Evolutionary conservation across 2,113 vertebrate genomes (phyloP).

Genomic region (Lanius ludovicianus): DNA sequence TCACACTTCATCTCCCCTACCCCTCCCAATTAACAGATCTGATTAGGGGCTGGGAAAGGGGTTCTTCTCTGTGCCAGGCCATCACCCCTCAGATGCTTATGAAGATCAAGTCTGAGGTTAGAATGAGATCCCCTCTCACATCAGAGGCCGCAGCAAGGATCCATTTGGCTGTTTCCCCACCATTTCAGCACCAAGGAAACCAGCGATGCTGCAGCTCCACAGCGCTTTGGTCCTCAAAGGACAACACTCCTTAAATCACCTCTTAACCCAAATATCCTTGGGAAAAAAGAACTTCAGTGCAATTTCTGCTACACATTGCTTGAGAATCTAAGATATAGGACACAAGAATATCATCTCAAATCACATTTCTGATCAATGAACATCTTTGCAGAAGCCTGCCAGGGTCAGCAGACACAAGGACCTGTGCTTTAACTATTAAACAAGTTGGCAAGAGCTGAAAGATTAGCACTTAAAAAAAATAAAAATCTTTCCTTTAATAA

Average conservation of each 20-base stretch:
- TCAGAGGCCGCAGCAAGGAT: neutral
- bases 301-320: neutral
- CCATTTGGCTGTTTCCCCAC: neutral
- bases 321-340: neutral
- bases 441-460: neutral
- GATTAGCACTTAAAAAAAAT: neutral
- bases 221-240: neutral
- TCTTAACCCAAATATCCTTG: neutral
- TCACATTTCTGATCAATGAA: constrained; percentile 12
- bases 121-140: neutral
- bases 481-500: neutral
- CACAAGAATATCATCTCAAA: neutral
- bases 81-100: rapidly evolving
- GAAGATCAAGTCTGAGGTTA: rapidly evolving
- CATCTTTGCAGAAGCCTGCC: constrained; percentile 9
- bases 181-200: neutral
- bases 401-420: neutral
- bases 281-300: neutral
- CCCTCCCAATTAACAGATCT: neutral
- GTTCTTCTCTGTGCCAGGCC: neutral
- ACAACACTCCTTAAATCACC: neutral
- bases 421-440: constrained; percentile 50
- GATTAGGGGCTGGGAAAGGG: neutral
- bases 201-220: neutral
- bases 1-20: rapidly evolving